Conservation (phyloP, 2,888 invertebrate species). For the Plagiodera versicolora region DNA sequence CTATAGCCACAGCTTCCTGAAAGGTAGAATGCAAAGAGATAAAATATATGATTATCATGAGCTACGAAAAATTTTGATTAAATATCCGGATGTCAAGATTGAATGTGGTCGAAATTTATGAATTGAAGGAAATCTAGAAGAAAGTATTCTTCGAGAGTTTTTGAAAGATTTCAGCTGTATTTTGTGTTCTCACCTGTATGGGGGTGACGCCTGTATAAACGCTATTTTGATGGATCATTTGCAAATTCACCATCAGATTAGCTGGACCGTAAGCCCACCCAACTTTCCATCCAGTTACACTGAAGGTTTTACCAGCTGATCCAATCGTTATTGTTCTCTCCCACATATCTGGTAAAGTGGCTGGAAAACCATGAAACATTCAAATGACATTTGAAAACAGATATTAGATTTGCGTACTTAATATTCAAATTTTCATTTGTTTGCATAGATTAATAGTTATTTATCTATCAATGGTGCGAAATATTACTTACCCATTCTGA, state of each 20-base stretch:
- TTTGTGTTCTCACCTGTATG: conserved; percentile 63
- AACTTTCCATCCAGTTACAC: conserved; percentile 95
- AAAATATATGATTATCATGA: too few species aligned
- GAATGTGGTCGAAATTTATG: too few species aligned
- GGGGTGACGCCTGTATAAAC: conserved; percentile 93
- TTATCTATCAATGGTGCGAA: too few species aligned
- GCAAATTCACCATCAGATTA: conserved; percentile 75
- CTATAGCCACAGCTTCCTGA: conserved; percentile 87
- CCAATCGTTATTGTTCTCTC: conserved; percentile 96
- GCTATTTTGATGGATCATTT: conserved; percentile 91
- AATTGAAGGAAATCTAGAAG: too few species aligned
- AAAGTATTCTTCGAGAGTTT: too few species aligned
- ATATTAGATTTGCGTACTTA: too few species aligned
- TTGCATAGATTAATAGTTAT: too few species aligned
- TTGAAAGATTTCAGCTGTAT: neutral
- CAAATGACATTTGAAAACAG: too few species aligned
- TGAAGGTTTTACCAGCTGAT: conserved; percentile 97
- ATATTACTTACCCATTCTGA: conserved; percentile 76
- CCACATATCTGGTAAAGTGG: conserved; percentile 97
- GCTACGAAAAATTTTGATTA: too few species aligned
- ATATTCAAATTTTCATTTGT: too few species aligned
- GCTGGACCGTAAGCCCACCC: conserved; percentile 96
- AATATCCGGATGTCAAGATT: too few species aligned
- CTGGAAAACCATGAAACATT: conserved; percentile 55
- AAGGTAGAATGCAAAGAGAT: too few species aligned